Evolutionary conservation across 2,113 vertebrate genomes (phyloP).

Genomic region (Diadophis punctatus): DNA sequence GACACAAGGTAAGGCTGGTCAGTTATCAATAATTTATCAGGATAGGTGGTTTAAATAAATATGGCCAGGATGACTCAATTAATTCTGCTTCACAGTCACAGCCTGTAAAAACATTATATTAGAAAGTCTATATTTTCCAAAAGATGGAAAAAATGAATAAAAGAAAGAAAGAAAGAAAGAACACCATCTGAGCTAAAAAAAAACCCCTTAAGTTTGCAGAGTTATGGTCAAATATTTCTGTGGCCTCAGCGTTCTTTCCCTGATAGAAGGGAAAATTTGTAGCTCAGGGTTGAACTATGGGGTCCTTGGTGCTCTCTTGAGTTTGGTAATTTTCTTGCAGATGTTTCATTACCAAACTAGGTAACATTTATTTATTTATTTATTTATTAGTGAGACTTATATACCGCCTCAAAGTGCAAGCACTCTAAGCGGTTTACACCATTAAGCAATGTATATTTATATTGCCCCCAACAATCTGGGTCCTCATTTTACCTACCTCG

Average conservation of each 20-base stretch:
- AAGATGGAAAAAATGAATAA: not conserved
- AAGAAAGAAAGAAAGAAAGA: not conserved
- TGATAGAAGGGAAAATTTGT: not conserved
- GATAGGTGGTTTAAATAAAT: not conserved
- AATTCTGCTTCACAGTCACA: not conserved
- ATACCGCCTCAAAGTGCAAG: too few species aligned
- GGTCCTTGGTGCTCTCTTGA: too few species aligned
- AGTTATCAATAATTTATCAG: not conserved
- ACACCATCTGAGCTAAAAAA: not conserved
- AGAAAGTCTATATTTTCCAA: not conserved
- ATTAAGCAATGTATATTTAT: too few species aligned
- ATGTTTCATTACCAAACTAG: too few species aligned
- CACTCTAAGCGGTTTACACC: too few species aligned
- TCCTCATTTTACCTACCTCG: too few species aligned
- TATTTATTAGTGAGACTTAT: too few species aligned
- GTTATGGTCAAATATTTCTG: not conserved
- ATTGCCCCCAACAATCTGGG: too few species aligned
- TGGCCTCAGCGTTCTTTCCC: not conserved
- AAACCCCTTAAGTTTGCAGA: not conserved
- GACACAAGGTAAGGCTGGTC: conserved; percentile 32
- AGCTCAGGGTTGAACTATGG: not conserved
- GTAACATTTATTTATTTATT: too few species aligned
- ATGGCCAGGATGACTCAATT: not conserved
- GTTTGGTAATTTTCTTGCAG: too few species aligned
- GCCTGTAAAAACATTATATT: not conserved